Percentiles rank a stretch among this genome's conserved stretches.
Conservation (phyloP, 2,797 vertebrate species). For the Crax fasciolata region DNA sequence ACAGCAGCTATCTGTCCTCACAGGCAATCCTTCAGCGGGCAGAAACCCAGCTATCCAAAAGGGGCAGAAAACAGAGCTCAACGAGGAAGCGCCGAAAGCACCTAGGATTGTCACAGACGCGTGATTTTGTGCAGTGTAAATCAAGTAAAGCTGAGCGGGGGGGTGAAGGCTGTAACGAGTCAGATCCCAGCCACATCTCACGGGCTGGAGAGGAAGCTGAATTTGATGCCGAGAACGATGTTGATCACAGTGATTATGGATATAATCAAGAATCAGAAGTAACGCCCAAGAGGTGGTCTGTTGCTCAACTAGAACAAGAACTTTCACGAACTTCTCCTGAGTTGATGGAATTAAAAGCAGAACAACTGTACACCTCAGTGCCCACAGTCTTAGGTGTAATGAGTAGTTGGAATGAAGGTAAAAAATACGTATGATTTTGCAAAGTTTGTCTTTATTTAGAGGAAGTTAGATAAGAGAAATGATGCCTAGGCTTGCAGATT, state of each 20-base stretch:
- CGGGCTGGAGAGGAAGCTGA: neutral
- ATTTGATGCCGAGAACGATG: neutral
- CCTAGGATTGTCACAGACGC: constrained; percentile 10
- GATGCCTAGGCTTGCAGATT: neutral
- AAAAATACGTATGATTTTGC: neutral
- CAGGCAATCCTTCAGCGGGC: constrained; percentile 18
- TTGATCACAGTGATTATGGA: neutral
- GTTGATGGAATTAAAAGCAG: constrained; percentile 87
- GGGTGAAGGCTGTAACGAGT: fast-evolving
- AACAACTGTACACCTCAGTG: constrained; percentile 88
- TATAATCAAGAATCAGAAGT: neutral
- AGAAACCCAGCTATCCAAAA: neutral
- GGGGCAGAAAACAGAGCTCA: neutral
- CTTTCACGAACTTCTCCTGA: constrained; percentile 66
- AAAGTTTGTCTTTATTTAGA: neutral
- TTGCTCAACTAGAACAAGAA: constrained; percentile 42
- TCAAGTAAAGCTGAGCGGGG: neutral
- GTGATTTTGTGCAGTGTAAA: neutral
- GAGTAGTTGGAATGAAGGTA: constrained; percentile 90
- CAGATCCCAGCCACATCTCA: neutral
- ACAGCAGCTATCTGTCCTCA: constrained; percentile 23
- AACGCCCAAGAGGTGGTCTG: constrained; percentile 23
- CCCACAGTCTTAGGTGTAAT: constrained; percentile 89
- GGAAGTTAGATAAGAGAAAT: neutral
- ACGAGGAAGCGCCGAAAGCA: neutral